Evolutionary conservation across 2,113 vertebrate genomes (phyloP).

Genomic region (Chinchilla lanigera): DNA sequence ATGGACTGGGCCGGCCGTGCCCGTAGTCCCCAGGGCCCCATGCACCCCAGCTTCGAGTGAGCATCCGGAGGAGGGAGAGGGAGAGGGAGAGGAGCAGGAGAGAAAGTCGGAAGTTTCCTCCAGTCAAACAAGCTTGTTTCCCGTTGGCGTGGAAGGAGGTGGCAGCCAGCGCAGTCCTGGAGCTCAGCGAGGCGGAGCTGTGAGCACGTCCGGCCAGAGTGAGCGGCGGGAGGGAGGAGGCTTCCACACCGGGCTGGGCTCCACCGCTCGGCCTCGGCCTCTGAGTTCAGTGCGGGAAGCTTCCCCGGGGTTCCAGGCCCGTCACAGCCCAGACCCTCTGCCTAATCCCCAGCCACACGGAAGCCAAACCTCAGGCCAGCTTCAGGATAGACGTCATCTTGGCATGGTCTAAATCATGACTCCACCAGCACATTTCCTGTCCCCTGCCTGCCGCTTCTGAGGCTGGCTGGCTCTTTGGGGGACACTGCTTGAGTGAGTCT

Average conservation of each 20-base stretch:
- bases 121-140: not conserved
- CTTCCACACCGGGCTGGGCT: not conserved
- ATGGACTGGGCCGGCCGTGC: not conserved
- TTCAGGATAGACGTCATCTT: not conserved
- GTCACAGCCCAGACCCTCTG: not conserved
- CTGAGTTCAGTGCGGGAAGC: not conserved
- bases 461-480: not conserved
- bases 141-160: not conserved
- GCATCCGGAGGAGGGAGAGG: not conserved
- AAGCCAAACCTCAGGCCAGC: not conserved
- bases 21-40: too few species aligned
- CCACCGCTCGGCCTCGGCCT: not conserved
- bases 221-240: not conserved
- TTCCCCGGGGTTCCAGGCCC: not conserved
- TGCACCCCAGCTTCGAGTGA: not conserved
- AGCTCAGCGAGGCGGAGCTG: not conserved
- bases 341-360: not conserved
- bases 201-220: not conserved
- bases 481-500: not conserved
- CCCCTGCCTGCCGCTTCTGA: not conserved
- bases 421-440: not conserved
- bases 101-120: not conserved
- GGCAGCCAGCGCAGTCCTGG: not conserved
- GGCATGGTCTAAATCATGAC: not conserved
- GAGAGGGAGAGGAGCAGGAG: not conserved